Evolutionary conservation across 2,797 vertebrate genomes (phyloP).

Genomic region (Onychomys leucogaster): DNA sequence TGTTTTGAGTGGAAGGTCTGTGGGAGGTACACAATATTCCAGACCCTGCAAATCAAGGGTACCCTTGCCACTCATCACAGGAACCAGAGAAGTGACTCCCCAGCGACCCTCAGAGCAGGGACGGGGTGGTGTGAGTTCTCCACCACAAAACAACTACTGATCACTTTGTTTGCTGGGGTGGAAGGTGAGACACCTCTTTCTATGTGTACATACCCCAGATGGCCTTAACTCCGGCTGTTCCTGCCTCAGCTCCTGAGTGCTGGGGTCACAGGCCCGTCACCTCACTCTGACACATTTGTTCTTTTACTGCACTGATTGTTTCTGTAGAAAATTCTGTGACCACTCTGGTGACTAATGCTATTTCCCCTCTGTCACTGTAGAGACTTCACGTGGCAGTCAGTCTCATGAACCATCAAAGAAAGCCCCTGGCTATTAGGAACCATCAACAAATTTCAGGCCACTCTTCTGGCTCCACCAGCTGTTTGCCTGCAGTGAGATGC

Average conservation of each 20-base stretch:
- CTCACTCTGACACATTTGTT: not conserved
- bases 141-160: not conserved
- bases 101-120: not conserved
- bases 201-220: not conserved
- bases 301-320: not conserved
- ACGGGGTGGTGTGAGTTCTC: not conserved
- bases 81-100: not conserved
- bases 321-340: not conserved
- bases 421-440: not conserved
- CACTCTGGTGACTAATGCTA: not conserved
- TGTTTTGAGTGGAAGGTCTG: not conserved
- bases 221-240: not conserved
- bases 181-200: not conserved
- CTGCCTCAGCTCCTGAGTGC: not conserved
- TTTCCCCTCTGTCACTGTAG: not conserved
- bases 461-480: not conserved
- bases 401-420: not conserved
- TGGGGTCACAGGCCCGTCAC: not conserved
- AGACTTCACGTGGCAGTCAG: not conserved
- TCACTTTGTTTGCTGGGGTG: not conserved
- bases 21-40: not conserved
- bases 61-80: rapidly evolving
- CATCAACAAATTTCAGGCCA: not conserved
- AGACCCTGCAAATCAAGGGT: not conserved
- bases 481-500: not conserved